phyloP scores from a whole-genome alignment of 2,888 invertebrate genomes.

The Holacanthella duospinosa region DNA sequence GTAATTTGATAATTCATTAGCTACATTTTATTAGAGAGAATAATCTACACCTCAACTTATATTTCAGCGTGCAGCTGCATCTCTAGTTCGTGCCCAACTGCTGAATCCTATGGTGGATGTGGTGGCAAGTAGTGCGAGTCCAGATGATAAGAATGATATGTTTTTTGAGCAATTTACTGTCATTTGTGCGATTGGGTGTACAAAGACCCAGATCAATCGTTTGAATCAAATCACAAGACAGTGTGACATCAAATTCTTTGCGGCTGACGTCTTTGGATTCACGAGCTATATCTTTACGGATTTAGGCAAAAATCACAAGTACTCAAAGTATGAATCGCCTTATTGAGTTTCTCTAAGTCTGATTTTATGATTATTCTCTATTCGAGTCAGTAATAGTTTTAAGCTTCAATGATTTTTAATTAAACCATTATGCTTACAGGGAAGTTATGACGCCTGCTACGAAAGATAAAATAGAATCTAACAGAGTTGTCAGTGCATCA shows the following conservation, averaged over 20 bases:
- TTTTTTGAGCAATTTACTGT: constrained; percentile 69
- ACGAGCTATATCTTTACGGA: constrained; percentile 87
- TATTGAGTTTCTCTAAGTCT: background rate
- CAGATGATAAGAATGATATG: constrained; percentile 58
- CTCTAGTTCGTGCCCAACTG: constrained; percentile 62
- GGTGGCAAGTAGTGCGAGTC: constrained; percentile 42
- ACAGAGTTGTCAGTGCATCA: constrained; percentile 39
- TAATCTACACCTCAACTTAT: constrained; percentile 21
- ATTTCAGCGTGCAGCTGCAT: constrained; percentile 68
- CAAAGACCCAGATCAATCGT: constrained; percentile 57
- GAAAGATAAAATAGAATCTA: constrained; percentile 38
- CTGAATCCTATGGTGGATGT: constrained; percentile 91
- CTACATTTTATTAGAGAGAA: background rate
- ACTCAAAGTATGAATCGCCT: constrained; percentile 55
- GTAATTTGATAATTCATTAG: constrained; percentile 42
- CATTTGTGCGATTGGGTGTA: constrained; percentile 67
- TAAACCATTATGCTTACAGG: constrained; percentile 15
- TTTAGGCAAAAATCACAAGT: constrained; percentile 68
- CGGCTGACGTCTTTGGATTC: constrained; percentile 85
- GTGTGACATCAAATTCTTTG: constrained; percentile 68
- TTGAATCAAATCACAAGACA: constrained; percentile 67
- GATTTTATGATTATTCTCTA: no score
- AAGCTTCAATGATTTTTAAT: no score
- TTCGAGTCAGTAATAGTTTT: background rate
- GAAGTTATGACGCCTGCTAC: constrained; percentile 38